Conservation (phyloP, 2,113 vertebrate species). For the Okapia johnstoni region DNA sequence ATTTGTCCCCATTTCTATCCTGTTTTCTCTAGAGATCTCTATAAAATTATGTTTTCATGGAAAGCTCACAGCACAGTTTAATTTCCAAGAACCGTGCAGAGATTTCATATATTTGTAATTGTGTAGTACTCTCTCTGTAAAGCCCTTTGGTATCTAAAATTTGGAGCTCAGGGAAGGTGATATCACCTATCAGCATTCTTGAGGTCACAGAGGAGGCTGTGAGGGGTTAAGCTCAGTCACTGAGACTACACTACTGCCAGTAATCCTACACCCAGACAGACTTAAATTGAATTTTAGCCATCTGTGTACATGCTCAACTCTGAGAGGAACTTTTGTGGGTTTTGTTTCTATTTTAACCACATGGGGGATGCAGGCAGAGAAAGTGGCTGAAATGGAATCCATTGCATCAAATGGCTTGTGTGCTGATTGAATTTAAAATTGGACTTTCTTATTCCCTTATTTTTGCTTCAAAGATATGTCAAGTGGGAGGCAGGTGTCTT, state of each 20-base stretch:
- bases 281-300: conserved; percentile 79
- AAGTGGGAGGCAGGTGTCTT: conserved; percentile 72
- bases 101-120: conserved; percentile 22
- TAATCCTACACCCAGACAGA: conserved; percentile 69
- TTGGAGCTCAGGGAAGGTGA: conserved; percentile 53
- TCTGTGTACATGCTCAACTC: conserved; percentile 72
- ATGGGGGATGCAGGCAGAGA: conserved; percentile 62
- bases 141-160: conserved; percentile 47
- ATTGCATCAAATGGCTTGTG: conserved; percentile 71
- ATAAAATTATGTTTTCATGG: conserved; percentile 21
- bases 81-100: background rate
- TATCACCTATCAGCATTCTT: conserved; percentile 32
- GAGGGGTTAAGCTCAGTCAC: conserved; percentile 72
- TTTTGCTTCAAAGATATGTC: conserved; percentile 74
- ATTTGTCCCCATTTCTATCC: background rate
- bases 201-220: conserved; percentile 36
- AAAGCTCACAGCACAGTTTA: background rate
- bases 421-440: conserved; percentile 82
- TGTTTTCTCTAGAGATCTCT: background rate
- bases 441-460: conserved; percentile 73
- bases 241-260: conserved; percentile 54
- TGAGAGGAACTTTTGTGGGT: conserved; percentile 53
- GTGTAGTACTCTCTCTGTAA: conserved; percentile 51
- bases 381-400: conserved; percentile 78
- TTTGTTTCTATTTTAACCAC: background rate